phyloP scores from a whole-genome alignment of 2,888 invertebrate genomes.

The Pandemis cinnamomeana region DNA sequence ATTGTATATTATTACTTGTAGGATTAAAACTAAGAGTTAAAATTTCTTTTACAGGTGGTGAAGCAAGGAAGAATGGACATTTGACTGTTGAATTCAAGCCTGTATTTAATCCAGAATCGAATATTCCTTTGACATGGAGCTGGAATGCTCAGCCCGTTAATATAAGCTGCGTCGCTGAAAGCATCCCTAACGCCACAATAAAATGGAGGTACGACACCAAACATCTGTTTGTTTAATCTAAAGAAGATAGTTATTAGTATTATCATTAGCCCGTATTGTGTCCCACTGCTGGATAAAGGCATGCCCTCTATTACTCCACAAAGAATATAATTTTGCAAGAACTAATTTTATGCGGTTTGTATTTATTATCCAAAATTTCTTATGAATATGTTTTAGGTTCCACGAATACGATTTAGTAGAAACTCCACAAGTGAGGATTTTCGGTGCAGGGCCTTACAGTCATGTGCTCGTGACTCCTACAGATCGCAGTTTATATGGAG shows the following conservation, averaged over 20 bases:
- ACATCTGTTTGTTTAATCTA: background rate
- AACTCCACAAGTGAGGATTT: conserved; percentile 84
- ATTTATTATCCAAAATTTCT: no score
- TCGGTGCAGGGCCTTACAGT: conserved; percentile 89
- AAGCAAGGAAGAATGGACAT: conserved; percentile 91
- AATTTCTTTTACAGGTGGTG: conserved; percentile 79
- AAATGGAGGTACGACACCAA: conserved; percentile 87
- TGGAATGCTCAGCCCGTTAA: conserved; percentile 93
- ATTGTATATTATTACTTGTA: background rate
- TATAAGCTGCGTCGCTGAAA: conserved; percentile 94
- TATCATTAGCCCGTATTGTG: background rate
- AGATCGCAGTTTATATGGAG: conserved; percentile 87
- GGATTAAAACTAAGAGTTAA: background rate
- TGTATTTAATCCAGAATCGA: conserved; percentile 88
- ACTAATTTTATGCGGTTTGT: no score
- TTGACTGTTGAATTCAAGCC: conserved; percentile 93
- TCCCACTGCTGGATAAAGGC: background rate
- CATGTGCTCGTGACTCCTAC: conserved; percentile 88
- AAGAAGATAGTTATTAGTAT: background rate
- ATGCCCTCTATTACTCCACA: no score
- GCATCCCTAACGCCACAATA: conserved; percentile 96
- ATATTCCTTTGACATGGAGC: conserved; percentile 89
- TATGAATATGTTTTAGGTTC: conserved; percentile 57
- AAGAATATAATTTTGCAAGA: no score
- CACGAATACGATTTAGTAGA: conserved; percentile 83